Evolutionary conservation across 2,113 vertebrate species (phyloP), one percentile per base, ranked within the genome.

Genomic region (Microtus oregoni): DNA sequence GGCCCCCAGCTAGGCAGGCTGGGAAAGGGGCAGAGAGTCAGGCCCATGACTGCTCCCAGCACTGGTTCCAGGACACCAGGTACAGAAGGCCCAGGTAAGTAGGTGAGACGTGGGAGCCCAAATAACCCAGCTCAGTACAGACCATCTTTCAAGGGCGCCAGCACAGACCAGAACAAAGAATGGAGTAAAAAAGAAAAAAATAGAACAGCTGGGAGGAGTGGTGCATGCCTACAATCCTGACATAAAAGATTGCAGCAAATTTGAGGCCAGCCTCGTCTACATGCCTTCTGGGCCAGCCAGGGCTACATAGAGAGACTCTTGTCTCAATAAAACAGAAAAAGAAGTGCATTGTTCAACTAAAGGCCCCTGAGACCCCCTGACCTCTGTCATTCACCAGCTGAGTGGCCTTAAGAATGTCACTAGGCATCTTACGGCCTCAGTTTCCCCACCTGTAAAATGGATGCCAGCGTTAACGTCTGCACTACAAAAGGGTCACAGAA

Each of bases 371-470:
- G 50, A 79, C 0, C 38, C 52, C 55, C 58, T 0, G 28, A 65
- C 65, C 73, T 65, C 67, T 19, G 82, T 30, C 73, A 50, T 47
- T 73, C 7, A 35, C 72, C 30, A 76, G 38, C 1, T 10, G 12
- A 44, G 5, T 11, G 30, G 30, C 47, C 79, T 44, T 41, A 47
- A 32, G 30, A 47, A 78, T 28, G 13, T 58, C 73, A 55, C 1
- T 50, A 28, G 47, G 7, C 30, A 22, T 82, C 85, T 30, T 38
- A 28, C 0, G 4, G 75, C 65, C 76, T 90, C 30, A 65, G 87
- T 77, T 82, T 96, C 41, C 55, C 55, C 55, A 67, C 38, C 77
- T 61, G 38, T 55, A 65, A 88, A 88, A 86, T 32, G 61, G 61
- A 50, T 76, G 58, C 32, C 10, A 20, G 63, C 0, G 24, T 61